Evolutionary conservation across 2,888 invertebrate species (phyloP).

Genomic region (Drosophila cognata): DNA sequence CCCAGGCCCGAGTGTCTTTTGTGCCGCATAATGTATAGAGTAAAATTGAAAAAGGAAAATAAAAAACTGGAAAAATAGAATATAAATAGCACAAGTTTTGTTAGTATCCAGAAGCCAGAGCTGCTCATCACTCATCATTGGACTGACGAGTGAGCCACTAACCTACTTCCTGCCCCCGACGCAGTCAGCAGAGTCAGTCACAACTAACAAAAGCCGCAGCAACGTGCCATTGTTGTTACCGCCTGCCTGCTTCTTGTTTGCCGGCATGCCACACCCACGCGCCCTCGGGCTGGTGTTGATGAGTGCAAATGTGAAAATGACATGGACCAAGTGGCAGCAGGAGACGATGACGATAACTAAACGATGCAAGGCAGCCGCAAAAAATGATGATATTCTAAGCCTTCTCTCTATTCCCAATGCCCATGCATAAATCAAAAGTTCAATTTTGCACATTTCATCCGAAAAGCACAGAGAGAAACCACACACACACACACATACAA

Average conservation of each 20-base stretch:
- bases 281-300: constrained; percentile 56
- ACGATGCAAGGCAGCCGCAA: constrained; percentile 44
- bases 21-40: constrained; percentile 41
- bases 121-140: constrained; percentile 71
- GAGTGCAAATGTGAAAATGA: constrained; percentile 74
- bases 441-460: constrained; percentile 66
- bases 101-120: constrained; percentile 43
- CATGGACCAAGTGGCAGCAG: constrained; percentile 51
- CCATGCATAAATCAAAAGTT: constrained; percentile 77
- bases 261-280: constrained; percentile 67
- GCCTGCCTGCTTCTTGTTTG: constrained; percentile 41
- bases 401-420: constrained; percentile 19
- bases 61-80: constrained; percentile 14
- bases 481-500: not conserved
- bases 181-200: constrained; percentile 8
- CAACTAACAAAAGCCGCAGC: constrained; percentile 46
- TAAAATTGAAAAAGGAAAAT: constrained; percentile 10
- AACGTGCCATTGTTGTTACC: constrained; percentile 43
- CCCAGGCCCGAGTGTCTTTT: constrained; percentile 49
- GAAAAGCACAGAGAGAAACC: constrained; percentile 20
- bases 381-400: constrained; percentile 65
- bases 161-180: constrained; percentile 70
- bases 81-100: constrained; percentile 13
- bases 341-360: constrained; percentile 43
- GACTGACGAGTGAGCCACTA: constrained; percentile 78